Percentiles rank a stretch among this genome's conserved stretches.
Conservation (phyloP, 2,797 vertebrate species). For the Aselliscus stoliczkanus region DNA sequence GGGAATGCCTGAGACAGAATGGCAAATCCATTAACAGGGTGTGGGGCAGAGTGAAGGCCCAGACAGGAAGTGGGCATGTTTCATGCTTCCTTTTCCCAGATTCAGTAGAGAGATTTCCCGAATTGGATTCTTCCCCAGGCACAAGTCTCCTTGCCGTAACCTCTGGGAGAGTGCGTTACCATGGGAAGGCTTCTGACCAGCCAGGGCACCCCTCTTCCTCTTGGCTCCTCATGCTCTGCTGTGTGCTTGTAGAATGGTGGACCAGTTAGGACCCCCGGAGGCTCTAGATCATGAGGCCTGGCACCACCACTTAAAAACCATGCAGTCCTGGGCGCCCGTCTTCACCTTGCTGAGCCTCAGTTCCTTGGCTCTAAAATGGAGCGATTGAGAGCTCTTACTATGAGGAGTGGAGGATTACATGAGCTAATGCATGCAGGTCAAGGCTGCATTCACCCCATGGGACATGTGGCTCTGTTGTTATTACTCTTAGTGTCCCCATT, state of each 20-base stretch:
- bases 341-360: not conserved
- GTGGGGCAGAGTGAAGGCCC: not conserved
- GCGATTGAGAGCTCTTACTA: not conserved
- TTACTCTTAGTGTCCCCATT: not conserved
- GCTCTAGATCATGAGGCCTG: not conserved
- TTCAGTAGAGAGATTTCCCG: not conserved
- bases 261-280: not conserved
- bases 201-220: not conserved
- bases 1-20: not conserved
- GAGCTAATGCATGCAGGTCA: not conserved
- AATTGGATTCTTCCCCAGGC: not conserved
- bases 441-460: not conserved
- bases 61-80: not conserved
- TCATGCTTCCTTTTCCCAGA: not conserved
- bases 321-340: too few species aligned
- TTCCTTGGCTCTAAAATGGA: not conserved
- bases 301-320: not conserved
- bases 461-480: fast-evolving
- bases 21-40: not conserved
- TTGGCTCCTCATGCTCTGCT: not conserved
- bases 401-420: not conserved
- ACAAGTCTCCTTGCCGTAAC: not conserved
- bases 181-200: not conserved
- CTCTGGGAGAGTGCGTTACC: fast-evolving
- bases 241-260: not conserved